These are phyloP conservation scores for Oscheius sp. DNA, from an alignment of 2,888 invertebrate genomes.

Conservation along the genomic window DNA sequence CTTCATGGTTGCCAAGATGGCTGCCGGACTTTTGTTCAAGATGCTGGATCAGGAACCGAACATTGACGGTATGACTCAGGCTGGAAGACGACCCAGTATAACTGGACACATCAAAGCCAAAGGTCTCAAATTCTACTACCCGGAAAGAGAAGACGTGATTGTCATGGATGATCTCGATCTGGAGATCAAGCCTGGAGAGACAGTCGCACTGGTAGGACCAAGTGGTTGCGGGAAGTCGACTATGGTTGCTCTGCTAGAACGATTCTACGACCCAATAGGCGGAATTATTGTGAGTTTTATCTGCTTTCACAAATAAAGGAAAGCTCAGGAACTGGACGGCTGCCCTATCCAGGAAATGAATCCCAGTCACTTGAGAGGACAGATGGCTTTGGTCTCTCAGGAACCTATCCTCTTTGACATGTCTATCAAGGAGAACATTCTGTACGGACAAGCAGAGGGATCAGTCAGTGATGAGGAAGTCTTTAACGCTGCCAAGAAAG, in stretches of 20 bases:
- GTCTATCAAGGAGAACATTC: conserved; percentile 71
- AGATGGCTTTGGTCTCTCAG: conserved; percentile 75
- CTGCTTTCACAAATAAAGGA: not conserved
- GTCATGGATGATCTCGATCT: conserved; percentile 41
- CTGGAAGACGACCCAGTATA: conserved; percentile 15
- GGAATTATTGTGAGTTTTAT: conserved; percentile 78
- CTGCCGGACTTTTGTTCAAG: conserved; percentile 74
- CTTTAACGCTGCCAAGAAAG: conserved; percentile 73
- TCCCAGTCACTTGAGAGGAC: conserved; percentile 71
- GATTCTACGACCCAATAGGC: conserved; percentile 84
- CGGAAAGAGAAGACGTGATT: conserved; percentile 70
- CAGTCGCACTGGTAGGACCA: conserved; percentile 75
- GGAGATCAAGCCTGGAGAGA: conserved; percentile 73
- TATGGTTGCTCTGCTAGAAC: conserved; percentile 78
- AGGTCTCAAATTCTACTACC: conserved; percentile 66
- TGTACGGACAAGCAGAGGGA: conserved; percentile 63
- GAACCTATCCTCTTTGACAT: conserved; percentile 75
- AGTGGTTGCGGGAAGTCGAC: conserved; percentile 76
- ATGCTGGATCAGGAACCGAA: conserved; percentile 66
- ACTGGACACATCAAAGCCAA: conserved; percentile 23
- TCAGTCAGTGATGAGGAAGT: conserved; percentile 72
- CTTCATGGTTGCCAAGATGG: conserved; percentile 73
- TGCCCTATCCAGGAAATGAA: conserved; percentile 68
- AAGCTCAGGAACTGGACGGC: conserved; percentile 68
- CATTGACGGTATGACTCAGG: conserved; percentile 31